phyloP scores from a whole-genome alignment of 2,113 vertebrate species.

The Neoarius graeffei region DNA sequence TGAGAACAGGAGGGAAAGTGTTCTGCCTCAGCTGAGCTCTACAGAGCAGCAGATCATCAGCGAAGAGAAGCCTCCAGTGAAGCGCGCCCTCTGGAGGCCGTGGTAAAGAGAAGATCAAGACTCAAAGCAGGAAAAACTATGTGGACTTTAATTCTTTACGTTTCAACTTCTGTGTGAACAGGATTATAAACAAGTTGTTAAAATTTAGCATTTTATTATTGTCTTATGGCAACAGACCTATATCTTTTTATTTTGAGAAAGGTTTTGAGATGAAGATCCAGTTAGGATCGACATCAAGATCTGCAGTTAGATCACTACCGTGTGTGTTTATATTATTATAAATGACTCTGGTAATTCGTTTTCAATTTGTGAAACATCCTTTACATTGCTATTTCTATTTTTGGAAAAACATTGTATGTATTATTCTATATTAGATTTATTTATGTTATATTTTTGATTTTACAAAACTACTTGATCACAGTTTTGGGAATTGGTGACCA shows the following conservation, averaged over 20 bases:
- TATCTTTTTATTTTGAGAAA: background rate
- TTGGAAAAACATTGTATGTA: background rate
- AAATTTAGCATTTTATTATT: background rate
- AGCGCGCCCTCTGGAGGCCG: conserved; percentile 65
- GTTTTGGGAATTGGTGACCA: background rate
- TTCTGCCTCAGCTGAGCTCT: conserved; percentile 16
- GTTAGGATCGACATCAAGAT: background rate
- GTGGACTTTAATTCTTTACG: background rate
- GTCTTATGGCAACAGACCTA: background rate
- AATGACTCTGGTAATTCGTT: background rate
- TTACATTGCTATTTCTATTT: background rate
- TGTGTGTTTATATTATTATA: background rate
- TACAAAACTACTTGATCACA: background rate
- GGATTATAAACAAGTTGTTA: background rate
- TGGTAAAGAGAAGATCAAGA: conserved; percentile 63
- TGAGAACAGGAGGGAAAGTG: too few species aligned
- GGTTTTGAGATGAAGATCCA: background rate
- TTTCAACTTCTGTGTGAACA: background rate
- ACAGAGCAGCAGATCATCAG: conserved; percentile 48
- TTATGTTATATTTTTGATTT: background rate
- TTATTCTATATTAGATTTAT: background rate
- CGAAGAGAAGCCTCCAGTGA: conserved; percentile 57
- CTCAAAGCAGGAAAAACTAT: background rate
- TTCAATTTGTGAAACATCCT: background rate
- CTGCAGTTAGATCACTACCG: background rate